Evolutionary conservation across 2,797 vertebrate genomes (phyloP).

Genomic region (Octomys mimax): DNA sequence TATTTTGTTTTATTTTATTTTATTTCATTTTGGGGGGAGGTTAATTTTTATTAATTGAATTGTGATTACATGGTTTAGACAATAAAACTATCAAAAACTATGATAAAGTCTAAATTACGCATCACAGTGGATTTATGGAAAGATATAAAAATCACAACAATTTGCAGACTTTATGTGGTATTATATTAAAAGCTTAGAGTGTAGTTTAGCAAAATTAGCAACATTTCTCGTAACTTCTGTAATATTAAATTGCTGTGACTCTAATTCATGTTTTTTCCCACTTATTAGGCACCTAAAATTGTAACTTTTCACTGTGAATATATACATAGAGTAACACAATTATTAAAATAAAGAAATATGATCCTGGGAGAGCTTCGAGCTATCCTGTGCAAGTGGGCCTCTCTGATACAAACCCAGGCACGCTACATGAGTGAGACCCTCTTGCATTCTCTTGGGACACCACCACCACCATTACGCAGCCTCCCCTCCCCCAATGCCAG

Average conservation of each 20-base stretch:
- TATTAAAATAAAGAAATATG: conserved; percentile 23
- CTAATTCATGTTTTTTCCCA: not conserved
- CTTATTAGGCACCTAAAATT: not conserved
- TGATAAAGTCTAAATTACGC: not conserved
- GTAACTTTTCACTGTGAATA: not conserved
- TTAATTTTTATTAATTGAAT: conserved; percentile 33
- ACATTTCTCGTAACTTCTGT: not conserved
- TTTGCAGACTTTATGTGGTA: not conserved
- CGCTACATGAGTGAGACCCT: too few species aligned
- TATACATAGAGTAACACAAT: not conserved
- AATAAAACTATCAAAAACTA: not conserved
- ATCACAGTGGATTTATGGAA: not conserved
- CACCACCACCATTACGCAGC: too few species aligned
- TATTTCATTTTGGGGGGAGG: too few species aligned
- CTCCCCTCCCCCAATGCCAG: too few species aligned
- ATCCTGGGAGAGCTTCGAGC: too few species aligned
- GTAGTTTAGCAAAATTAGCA: not conserved
- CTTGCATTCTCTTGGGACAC: too few species aligned
- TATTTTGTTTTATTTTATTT: too few species aligned
- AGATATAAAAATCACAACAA: not conserved
- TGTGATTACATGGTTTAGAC: not conserved
- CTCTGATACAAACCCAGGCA: too few species aligned
- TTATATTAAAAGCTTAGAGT: not conserved
- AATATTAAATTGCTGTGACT: not conserved
- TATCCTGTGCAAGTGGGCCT: too few species aligned